Evolutionary conservation across 1,140 invertebrate genomes (phyloP).

Genomic region (Carcinoscorpius rotundicauda): DNA sequence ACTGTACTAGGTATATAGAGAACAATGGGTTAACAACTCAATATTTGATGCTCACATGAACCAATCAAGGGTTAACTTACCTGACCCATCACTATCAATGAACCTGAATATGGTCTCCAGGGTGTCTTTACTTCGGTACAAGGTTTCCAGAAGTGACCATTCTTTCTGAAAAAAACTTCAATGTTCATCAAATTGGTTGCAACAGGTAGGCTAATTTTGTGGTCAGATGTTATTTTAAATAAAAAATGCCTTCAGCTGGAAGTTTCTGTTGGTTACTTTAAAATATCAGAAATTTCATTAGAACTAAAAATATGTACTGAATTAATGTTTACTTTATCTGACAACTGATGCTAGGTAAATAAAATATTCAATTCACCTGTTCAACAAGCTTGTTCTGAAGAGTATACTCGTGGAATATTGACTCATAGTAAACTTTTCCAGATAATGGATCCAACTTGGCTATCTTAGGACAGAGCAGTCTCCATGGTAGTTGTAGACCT

Average conservation of each 20-base stretch:
- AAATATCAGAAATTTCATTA: background rate
- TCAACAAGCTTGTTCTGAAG: background rate
- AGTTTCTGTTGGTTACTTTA: too few species aligned
- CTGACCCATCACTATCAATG: conserved; percentile 84
- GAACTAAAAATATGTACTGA: background rate
- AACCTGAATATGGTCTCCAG: conserved; percentile 81
- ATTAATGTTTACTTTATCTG: too few species aligned
- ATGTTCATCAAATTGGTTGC: too few species aligned
- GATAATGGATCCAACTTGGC: conserved; percentile 46
- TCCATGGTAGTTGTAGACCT: conserved; percentile 64
- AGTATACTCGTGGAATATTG: conserved; percentile 52
- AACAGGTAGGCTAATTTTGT: too few species aligned
- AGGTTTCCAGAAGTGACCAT: conserved; percentile 59
- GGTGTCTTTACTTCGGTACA: conserved; percentile 76
- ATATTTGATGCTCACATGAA: too few species aligned
- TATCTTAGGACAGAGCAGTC: conserved; percentile 59
- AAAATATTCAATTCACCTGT: too few species aligned
- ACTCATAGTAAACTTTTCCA: conserved; percentile 53
- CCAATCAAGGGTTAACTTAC: conserved; percentile 35
- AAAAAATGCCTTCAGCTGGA: too few species aligned
- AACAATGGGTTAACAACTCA: too few species aligned
- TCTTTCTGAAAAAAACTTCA: conserved; percentile 28
- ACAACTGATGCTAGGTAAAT: too few species aligned
- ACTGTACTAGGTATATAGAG: too few species aligned
- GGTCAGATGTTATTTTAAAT: too few species aligned